Conservation (phyloP, 2,888 invertebrate genomes). For the Byasa hedistus region DNA sequence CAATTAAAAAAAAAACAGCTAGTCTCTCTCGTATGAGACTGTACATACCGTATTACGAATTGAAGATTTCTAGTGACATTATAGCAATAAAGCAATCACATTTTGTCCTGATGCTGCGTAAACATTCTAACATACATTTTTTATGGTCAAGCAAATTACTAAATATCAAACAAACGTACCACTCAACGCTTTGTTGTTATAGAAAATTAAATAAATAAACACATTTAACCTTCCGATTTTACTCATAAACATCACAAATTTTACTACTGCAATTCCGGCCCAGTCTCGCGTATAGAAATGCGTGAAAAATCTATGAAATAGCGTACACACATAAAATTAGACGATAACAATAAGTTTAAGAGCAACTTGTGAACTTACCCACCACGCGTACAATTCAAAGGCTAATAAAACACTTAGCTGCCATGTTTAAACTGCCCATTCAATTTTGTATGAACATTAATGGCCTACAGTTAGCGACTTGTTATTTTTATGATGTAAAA, state of each 20-base stretch:
- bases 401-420: slow-evolving; percentile 39
- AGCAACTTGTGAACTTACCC: slow-evolving; percentile 48
- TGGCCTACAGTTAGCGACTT: slow-evolving; percentile 10
- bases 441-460: slow-evolving; percentile 29
- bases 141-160: too few species aligned
- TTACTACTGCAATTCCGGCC: slow-evolving; percentile 1
- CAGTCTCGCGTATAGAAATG: slow-evolving; percentile 34
- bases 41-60: too few species aligned
- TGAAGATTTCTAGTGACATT: too few species aligned
- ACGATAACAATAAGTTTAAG: slow-evolving; percentile 56
- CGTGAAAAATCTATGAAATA: slow-evolving; percentile 53
- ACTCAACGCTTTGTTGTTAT: neutral
- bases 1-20: too few species aligned
- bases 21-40: too few species aligned
- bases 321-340: slow-evolving; percentile 54
- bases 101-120: too few species aligned
- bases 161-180: neutral
- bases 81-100: too few species aligned
- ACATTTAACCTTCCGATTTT: slow-evolving; percentile 4
- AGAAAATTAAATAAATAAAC: neutral
- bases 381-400: slow-evolving; percentile 43
- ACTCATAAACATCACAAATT: slow-evolving; percentile 17
- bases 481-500: slow-evolving; percentile 11
- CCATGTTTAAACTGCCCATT: slow-evolving; percentile 33
- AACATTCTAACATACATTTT: too few species aligned